Percentiles rank a stretch among this genome's conserved stretches.
These are phyloP conservation scores for Scylla paramamosain DNA, from an alignment of 1,140 invertebrate species.

Conservation along the genomic window DNA sequence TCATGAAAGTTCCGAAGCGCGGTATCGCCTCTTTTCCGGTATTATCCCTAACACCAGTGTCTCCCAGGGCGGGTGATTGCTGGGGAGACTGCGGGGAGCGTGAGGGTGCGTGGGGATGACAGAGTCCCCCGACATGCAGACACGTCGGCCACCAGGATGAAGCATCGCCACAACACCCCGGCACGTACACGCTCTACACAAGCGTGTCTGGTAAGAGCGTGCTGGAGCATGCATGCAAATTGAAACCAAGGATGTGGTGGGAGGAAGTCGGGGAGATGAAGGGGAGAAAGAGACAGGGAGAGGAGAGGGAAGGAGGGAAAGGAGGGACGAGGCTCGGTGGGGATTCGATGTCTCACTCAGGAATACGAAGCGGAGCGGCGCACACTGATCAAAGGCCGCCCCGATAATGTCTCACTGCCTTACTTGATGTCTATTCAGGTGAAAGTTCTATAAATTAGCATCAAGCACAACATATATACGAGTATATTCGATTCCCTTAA, in stretches of 20 bases:
- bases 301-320: background rate
- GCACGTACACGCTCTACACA: background rate
- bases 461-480: background rate
- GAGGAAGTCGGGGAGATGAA: background rate
- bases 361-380: background rate
- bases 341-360: background rate
- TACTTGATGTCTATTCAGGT: background rate
- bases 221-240: background rate
- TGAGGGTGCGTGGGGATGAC: background rate
- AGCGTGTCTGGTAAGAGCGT: background rate
- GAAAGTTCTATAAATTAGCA: background rate
- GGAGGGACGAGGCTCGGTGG: background rate
- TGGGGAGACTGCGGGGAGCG: background rate
- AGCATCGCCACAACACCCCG: background rate
- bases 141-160: slow-evolving; percentile 7
- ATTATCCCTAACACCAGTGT: too few relatives aligned
- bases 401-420: background rate
- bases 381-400: background rate
- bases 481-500: background rate
- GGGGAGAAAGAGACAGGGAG: background rate
- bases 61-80: too few relatives aligned
- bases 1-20: too few relatives aligned
- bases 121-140: background rate
- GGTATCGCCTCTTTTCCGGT: too few relatives aligned
- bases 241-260: background rate